Base-by-base conservation (phyloP, 2,113 vertebrate genomes). In the Phocoena phocoena region DNA sequence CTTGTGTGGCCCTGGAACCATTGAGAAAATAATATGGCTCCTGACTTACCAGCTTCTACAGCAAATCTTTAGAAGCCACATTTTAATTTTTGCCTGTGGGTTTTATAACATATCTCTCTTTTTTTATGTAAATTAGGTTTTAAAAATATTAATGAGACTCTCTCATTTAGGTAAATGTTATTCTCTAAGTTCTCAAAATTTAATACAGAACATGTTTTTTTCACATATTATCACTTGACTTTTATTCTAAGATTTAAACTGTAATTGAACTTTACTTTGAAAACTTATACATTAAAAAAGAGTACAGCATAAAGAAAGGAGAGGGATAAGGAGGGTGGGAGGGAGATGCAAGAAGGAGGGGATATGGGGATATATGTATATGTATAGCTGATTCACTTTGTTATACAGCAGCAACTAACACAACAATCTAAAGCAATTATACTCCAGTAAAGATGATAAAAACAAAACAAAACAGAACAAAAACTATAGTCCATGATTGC, bases 161-260 rank as follows among this genome's bases (percentile, higher is more conserved):
- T 47, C 50, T 68, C 36, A 58, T 58, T 89, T 81, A 73, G 5
- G 44, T 81, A 74, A 86, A 60, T 41, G 14, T 67, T 86, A 70
- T 88, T 71, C 21, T 73, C 36, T 68, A 76, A 50, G 6, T 74
- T 38, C 76, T 76, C n/a, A 88, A 28, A 81, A 68, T 82, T 71
- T 28, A 84, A n/a, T 63, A 79, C 6, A 71, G 4, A 2, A 96
- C 89, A 58, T 89, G 36, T 0, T 55, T 63, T 71, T 92, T 58
- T 84, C 44, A 73, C 14, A 11, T 50, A 2, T 44, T 60, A 73
- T 9, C 44, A 65, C 41, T 77, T 92, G 53, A 55, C n/a, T 90
- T 84, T 95, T 77, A 77, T 63, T 96, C 18, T 88, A 76, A 83
- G 28, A 88, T 55, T 83, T 53, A 77, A 44, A 63, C 77, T 82